Evolutionary conservation across 2,797 vertebrate species (phyloP).

Genomic region (Poecilia picta): DNA sequence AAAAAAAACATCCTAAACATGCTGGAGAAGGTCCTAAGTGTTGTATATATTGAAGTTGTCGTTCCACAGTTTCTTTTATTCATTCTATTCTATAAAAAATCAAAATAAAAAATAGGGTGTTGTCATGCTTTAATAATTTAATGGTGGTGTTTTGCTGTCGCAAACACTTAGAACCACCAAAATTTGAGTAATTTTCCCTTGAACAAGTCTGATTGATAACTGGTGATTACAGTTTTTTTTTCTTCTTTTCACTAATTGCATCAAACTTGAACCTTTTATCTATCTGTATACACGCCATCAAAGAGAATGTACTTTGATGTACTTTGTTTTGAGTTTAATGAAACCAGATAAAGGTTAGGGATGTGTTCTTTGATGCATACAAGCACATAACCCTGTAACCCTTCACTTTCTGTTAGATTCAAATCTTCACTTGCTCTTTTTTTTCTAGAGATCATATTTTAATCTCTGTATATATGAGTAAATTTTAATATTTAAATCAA

Average conservation of each 20-base stretch:
- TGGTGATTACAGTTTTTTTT: background rate
- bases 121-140: background rate
- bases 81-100: background rate
- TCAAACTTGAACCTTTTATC: background rate
- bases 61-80: background rate
- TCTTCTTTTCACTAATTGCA: background rate
- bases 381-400: background rate
- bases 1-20: conserved; percentile 52
- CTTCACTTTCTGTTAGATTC: background rate
- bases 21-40: conserved; percentile 21
- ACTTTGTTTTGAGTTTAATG: background rate
- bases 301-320: background rate
- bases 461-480: background rate
- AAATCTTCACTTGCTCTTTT: background rate
- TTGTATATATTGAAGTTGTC: conserved; percentile 1
- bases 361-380: background rate
- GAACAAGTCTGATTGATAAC: background rate
- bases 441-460: background rate
- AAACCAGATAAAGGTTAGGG: background rate
- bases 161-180: background rate
- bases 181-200: background rate
- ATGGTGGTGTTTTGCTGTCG: background rate
- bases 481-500: background rate
- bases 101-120: background rate
- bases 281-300: background rate